phyloP scores from a whole-genome alignment of 1,140 invertebrate species.

The Belonocnema kinseyi region DNA sequence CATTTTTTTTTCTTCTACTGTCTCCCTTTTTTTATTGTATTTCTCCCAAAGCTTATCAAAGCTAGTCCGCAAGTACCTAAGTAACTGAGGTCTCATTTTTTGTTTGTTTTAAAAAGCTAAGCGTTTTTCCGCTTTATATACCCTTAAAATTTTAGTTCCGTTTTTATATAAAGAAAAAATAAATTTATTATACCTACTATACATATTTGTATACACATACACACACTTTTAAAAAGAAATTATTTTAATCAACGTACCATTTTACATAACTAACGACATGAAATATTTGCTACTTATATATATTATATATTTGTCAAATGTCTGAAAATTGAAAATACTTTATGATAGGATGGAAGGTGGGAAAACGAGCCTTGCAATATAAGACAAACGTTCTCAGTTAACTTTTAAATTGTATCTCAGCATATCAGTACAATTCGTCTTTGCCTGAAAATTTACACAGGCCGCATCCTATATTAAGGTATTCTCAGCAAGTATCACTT shows the following conservation, averaged over 20 bases:
- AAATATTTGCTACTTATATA: constrained; percentile 68
- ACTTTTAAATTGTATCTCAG: constrained; percentile 53
- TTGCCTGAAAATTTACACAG: constrained; percentile 64
- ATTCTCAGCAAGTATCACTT: constrained; percentile 65
- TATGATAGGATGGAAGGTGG: constrained; percentile 61
- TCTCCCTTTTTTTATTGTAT: constrained; percentile 31
- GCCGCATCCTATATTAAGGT: constrained; percentile 63
- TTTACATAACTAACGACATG: constrained; percentile 64
- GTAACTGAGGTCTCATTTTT: constrained; percentile 59
- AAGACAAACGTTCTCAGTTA: constrained; percentile 46
- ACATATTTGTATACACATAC: constrained; percentile 66
- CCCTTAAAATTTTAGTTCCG: constrained; percentile 69
- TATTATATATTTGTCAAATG: constrained; percentile 57
- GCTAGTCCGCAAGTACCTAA: constrained; percentile 67
- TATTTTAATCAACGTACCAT: constrained; percentile 72
- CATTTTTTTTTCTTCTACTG: constrained; percentile 32
- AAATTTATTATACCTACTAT: constrained; percentile 70
- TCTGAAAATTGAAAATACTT: constrained; percentile 68
- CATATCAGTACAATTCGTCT: constrained; percentile 66
- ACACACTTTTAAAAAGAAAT: constrained; percentile 68
- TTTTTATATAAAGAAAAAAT: constrained; percentile 67
- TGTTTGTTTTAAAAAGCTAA: constrained; percentile 39
- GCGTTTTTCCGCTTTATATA: constrained; percentile 69
- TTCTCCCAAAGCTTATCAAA: constrained; percentile 69
- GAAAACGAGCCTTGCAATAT: constrained; percentile 45